A percentile compares a stretch with the other conserved stretches of the same genome.
Evolutionary conservation across 2,797 vertebrate genomes (phyloP).

Genomic region (Halcyon leucocephala): DNA sequence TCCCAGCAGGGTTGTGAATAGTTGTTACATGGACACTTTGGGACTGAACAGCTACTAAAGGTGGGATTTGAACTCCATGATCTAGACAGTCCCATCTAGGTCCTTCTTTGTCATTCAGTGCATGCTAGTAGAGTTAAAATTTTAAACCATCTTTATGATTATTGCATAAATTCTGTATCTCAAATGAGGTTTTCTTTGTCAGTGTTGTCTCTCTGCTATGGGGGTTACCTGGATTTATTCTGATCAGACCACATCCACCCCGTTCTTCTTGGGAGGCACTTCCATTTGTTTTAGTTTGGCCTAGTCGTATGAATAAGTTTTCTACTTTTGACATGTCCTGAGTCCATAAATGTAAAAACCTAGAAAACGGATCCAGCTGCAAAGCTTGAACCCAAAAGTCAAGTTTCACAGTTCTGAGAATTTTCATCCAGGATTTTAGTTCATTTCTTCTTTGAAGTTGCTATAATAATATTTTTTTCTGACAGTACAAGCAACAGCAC

Average conservation of each 20-base stretch:
- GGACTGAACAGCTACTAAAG: not conserved
- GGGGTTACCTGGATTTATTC: not conserved
- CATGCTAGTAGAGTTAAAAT: not conserved
- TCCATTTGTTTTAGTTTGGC: not conserved
- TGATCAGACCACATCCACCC: not conserved
- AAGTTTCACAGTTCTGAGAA: not conserved
- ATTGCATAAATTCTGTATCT: not conserved
- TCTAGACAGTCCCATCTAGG: not conserved
- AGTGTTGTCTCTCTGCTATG: not conserved
- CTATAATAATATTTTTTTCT: not conserved
- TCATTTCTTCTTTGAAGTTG: not conserved
- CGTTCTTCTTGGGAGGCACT: not conserved
- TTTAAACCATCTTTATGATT: not conserved
- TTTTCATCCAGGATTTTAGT: not conserved
- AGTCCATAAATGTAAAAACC: not conserved
- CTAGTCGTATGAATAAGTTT: not conserved
- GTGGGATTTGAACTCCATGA: not conserved
- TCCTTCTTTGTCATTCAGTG: not conserved
- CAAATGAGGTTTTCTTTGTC: not conserved
- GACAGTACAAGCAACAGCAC: not conserved
- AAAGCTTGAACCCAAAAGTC: not conserved
- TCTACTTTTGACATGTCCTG: not conserved
- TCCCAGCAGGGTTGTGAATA: not conserved
- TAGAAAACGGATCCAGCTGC: not conserved
- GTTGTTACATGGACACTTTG: not conserved